Evolutionary conservation across 1,140 invertebrate species (phyloP).

Genomic region (Philaenus spumarius): DNA sequence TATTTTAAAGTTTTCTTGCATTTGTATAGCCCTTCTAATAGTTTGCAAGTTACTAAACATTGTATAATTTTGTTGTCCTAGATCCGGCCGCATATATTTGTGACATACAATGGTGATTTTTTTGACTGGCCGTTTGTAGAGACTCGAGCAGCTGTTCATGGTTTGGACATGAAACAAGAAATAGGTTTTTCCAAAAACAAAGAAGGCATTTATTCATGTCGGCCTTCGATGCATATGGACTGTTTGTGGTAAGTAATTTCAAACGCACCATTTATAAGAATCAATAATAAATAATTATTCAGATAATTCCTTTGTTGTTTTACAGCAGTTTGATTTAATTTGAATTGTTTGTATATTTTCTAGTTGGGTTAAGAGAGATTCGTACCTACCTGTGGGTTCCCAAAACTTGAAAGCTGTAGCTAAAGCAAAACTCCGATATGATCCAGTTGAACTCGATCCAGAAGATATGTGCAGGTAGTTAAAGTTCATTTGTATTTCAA

Average conservation of each 20-base stretch:
- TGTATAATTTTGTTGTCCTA: no score
- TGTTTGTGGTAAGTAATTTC: no score
- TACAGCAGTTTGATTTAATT: no score
- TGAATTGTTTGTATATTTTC: slow-evolving; percentile 1
- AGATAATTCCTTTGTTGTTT: no score
- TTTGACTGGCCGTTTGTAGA: slow-evolving; percentile 99
- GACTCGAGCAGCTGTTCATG: slow-evolving; percentile 78
- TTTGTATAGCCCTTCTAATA: no score
- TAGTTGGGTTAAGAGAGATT: slow-evolving; percentile 96
- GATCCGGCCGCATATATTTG: slow-evolving; percentile 91
- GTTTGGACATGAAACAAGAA: slow-evolving; percentile 86
- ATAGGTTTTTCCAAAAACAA: slow-evolving; percentile 83
- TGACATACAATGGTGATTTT: slow-evolving; percentile 98
- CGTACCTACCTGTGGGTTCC: slow-evolving; percentile 93
- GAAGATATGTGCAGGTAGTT: slow-evolving; percentile 98
- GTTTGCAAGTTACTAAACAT: no score
- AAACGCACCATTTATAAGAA: no score
- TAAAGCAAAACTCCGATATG: slow-evolving; percentile 94
- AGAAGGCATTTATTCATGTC: slow-evolving; percentile 80
- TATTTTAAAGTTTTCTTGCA: no score
- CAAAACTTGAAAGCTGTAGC: slow-evolving; percentile 97
- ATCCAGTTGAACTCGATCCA: slow-evolving; percentile 97
- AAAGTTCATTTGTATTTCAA: no score
- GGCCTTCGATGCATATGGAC: slow-evolving; percentile 95
- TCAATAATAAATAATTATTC: no score